Evolutionary conservation across 2,113 vertebrate genomes (phyloP), one percentile per base, ranked within the genome.

Genomic region (Macquaria australasica): DNA sequence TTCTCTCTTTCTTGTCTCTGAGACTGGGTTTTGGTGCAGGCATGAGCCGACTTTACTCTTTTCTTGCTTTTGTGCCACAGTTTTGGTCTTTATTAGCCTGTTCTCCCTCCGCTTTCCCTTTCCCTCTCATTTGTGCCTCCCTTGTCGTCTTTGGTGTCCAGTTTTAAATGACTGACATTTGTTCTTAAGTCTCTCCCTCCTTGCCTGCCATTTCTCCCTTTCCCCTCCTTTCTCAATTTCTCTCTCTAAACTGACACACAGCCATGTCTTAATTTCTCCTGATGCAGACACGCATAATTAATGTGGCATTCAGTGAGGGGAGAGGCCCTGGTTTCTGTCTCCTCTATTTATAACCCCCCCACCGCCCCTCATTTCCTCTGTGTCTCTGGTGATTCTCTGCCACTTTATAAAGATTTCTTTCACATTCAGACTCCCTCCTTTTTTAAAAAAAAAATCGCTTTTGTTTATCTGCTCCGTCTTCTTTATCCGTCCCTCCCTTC

Each of bases 261-360:
- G 79, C 59, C 60, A 71, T 53, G 59, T 91, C 87, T 89, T 91
- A 89, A 90, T 92, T 93, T 91, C 76, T 89, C 81, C 79, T 86
- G 74, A 88, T 82, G 84, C 85, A 82, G 82, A 84, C 69, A 43
- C 53, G 28, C 84, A 92, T 92, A 90, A 91, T 92, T 89, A 93
- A 91, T 88, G 66, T 85, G 70, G 85, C 91, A 84, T 71, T 71
- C 81, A 87, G 71, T 34, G 66, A 83, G 75, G 56, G 77, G 64
- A 81, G 79, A 82, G 71, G 81, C 79, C 80, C 81, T 59, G 66
- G 56, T 89, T 88, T 69, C 77, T 66, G 43, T 73, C 86, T 81
- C 59, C 73, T 81, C 43, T 83, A 71, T 88, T 85, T 85, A 81
- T 79, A 81, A 75, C 34, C 56, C 18, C 18, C 16, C 21, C 23